These are phyloP conservation scores for Callorhinus ursinus DNA, from an alignment of 2,113 vertebrate genomes.

Conservation along the genomic window DNA sequence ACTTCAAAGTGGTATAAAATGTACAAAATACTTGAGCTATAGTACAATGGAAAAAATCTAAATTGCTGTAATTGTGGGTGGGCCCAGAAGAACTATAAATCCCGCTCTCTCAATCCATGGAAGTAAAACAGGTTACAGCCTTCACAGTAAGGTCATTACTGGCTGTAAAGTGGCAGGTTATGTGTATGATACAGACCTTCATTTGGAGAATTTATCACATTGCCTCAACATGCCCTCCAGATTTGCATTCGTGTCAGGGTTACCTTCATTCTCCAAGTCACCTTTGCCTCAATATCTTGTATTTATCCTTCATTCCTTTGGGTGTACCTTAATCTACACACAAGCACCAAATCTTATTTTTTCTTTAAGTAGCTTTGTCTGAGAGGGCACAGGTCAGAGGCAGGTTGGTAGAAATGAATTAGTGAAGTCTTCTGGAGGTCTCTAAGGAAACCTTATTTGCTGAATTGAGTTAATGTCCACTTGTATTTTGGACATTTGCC, in stretches of 20 bases:
- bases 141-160: rapidly evolving
- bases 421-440: slow-evolving; percentile 27
- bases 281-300: background rate
- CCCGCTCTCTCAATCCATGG: background rate
- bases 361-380: slow-evolving; percentile 57
- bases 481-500: slow-evolving; percentile 66
- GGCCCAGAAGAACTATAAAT: background rate
- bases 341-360: background rate
- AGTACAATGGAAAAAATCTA: background rate
- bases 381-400: slow-evolving; percentile 46
- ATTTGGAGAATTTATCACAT: too few species aligned
- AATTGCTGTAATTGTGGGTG: background rate
- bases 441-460: slow-evolving; percentile 64
- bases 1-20: background rate
- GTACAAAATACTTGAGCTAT: background rate
- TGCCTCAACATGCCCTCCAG: background rate
- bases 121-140: background rate
- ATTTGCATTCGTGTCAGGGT: background rate
- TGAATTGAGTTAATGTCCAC: slow-evolving; percentile 70
- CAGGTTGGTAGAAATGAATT: slow-evolving; percentile 21
- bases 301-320: background rate
- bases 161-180: background rate
- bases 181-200: background rate
- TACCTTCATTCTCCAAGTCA: background rate
- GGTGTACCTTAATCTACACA: background rate